Base-by-base conservation (phyloP, 2,888 invertebrate species). In the Argyra leucocephala region DNA sequence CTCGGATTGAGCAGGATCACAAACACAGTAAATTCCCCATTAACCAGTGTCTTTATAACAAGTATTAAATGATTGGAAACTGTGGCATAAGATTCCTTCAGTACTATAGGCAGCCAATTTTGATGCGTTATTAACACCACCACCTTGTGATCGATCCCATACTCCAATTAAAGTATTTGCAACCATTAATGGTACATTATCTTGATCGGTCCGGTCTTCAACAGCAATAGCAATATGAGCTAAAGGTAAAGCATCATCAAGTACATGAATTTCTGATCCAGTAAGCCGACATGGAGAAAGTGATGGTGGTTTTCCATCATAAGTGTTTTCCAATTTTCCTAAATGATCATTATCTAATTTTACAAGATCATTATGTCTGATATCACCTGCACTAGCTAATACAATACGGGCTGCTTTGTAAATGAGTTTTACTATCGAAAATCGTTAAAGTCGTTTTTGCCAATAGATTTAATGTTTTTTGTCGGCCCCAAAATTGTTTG, bases 21-120 rank as follows among this genome's bases (percentile, higher is more conserved):
- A 85, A 1, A 92, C 90, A 76, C 89, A 93, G 78, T 94, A 94
- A 68, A 92, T 85, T 60, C 93, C 94, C 93, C 96, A 96, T 2
- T 97, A 84, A 24, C 96, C 96, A n/a, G 96, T 97, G 76, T 97
- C 96, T 78, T 94, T 95, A 82, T 97, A 97, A 81, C 94, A 95
- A 0, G 96, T 97, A 81, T 96, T 96, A 82, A 97, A 96, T 63
- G 93, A 91, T 80, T 96, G 94, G 83, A 91, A 96, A 74, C 91
- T 92, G 77, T 95, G 93, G 74, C 90, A 90, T 9, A 93, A 82
- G 66, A 87, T 83, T 62, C 82, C 83, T 68, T 84, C 81, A 15
- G 88, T 87, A 31, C 88, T 84, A 21, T 84, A 85, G 71, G 86
- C 84, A 0, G 93, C 95, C 66, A 96, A 82, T 69, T 80, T 83